Evolutionary conservation across 2,113 vertebrate species (phyloP).

Genomic region (Lepidothrix coronata): DNA sequence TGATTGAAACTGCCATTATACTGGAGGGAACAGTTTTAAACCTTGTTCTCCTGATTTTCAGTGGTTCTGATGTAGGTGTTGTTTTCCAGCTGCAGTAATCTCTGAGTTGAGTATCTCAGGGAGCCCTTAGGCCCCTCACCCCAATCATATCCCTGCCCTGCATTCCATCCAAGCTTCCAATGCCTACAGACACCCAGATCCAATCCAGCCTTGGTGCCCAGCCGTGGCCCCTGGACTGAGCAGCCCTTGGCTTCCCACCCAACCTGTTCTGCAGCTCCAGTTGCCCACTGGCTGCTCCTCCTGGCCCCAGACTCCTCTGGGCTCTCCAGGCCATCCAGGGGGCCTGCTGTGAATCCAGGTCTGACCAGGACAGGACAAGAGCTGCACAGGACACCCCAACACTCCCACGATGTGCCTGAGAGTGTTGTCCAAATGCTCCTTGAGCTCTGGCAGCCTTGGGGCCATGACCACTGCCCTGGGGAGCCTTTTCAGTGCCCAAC

Average conservation of each 20-base stretch:
- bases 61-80: not conserved
- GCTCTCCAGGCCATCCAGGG: not conserved
- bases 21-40: not conserved
- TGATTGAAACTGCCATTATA: not conserved
- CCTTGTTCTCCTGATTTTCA: not conserved
- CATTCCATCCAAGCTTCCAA: fast-evolving
- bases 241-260: not conserved
- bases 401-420: not conserved
- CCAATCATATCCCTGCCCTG: not conserved
- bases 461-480: not conserved
- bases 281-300: not conserved
- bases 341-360: not conserved
- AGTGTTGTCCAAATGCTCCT: not conserved
- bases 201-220: not conserved
- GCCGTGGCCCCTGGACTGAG: not conserved
- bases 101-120: not conserved
- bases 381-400: not conserved
- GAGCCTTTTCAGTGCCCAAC: not conserved
- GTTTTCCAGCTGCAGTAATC: not conserved
- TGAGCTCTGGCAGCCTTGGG: not conserved
- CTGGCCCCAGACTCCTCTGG: not conserved
- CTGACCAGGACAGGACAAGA: not conserved
- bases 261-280: not conserved
- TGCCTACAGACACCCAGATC: not conserved
- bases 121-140: not conserved